These are phyloP conservation scores for Muscidifurax raptorellus DNA, from an alignment of 1,140 invertebrate genomes.

Conservation along the genomic window DNA sequence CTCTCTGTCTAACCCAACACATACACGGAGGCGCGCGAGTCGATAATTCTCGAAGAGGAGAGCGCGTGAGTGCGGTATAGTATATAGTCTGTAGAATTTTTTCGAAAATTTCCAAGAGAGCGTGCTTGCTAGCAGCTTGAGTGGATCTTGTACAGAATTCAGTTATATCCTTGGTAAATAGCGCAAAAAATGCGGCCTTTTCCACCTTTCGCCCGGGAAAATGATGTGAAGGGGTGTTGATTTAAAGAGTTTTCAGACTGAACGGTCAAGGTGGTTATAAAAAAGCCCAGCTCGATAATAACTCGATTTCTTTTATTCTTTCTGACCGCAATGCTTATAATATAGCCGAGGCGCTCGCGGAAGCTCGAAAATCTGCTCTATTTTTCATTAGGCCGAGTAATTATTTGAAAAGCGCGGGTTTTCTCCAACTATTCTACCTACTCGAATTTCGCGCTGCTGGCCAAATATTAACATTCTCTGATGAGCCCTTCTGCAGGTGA, in stretches of 20 bases:
- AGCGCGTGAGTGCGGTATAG: background rate
- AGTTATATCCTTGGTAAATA: no score
- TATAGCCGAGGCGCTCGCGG: no score
- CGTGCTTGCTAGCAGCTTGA: no score
- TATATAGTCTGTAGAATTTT: no score
- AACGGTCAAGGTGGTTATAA: no score
- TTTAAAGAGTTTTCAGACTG: background rate
- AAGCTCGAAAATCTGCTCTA: background rate
- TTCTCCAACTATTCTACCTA: background rate
- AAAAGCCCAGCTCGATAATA: background rate
- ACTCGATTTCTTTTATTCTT: background rate
- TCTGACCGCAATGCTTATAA: no score
- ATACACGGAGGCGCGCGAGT: background rate
- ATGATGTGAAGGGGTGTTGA: background rate
- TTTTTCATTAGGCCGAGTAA: background rate
- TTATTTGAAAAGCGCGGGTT: background rate
- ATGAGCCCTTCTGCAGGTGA: background rate
- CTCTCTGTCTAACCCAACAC: background rate
- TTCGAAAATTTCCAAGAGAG: no score
- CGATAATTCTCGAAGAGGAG: conserved; percentile 36
- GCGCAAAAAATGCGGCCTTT: no score
- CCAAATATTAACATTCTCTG: background rate
- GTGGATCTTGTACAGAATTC: no score
- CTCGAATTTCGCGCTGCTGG: background rate
- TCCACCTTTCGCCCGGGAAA: no score